A percentile compares a stretch with the other conserved stretches of the same genome.
These are phyloP conservation scores for Ardeotis arabs DNA, from an alignment of 2,113 vertebrate genomes.

Conservation along the genomic window DNA sequence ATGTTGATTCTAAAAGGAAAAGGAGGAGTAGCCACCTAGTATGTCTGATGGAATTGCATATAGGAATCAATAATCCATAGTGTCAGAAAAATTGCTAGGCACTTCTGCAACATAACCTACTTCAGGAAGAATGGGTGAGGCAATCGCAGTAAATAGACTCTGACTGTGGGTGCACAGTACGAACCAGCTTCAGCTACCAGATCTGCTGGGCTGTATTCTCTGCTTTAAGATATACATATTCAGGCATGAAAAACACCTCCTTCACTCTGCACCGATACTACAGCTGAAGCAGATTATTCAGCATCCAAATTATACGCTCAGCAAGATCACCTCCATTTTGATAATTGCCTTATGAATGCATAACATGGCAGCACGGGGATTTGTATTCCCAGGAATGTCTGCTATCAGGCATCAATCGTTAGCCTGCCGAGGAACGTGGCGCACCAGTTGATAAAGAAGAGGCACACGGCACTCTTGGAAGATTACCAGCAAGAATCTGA, in stretches of 20 bases:
- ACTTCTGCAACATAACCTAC: neutral
- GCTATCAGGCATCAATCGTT: slow-evolving; percentile 25
- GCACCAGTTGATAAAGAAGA: slow-evolving; percentile 12
- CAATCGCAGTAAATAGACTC: neutral
- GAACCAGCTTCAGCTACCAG: neutral
- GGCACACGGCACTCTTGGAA: neutral
- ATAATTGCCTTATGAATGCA: slow-evolving; percentile 63
- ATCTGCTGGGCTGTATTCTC: neutral
- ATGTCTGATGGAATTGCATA: neutral
- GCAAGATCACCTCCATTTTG: slow-evolving; percentile 53
- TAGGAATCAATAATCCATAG: neutral
- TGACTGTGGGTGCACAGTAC: neutral
- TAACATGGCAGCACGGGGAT: slow-evolving; percentile 44
- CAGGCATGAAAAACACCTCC: neutral
- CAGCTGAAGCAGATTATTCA: slow-evolving; percentile 35
- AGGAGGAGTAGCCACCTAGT: neutral
- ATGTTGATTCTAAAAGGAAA: neutral
- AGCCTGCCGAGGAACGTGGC: neutral
- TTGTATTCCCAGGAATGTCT: slow-evolving; percentile 64
- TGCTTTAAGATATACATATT: neutral
- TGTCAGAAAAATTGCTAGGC: neutral
- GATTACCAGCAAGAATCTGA: neutral
- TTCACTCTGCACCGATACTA: neutral
- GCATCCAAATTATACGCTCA: slow-evolving; percentile 39
- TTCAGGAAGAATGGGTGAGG: neutral